Conservation (phyloP, 2,888 invertebrate genomes). For the Melolontha melolontha region DNA sequence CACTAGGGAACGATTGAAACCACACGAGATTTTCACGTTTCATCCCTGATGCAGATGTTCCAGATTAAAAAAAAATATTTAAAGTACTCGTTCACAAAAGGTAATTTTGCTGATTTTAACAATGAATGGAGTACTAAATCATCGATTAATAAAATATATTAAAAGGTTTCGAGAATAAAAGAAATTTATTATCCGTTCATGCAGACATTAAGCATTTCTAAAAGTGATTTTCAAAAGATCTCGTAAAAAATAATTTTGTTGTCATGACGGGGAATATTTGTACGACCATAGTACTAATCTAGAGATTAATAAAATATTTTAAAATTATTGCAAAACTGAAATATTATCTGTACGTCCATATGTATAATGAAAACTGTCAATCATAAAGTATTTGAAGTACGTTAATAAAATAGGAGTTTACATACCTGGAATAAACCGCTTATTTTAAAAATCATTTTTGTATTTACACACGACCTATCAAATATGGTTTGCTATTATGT, state of each 20-base stretch:
- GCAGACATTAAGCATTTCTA: too few relatives aligned
- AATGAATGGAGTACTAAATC: neutral
- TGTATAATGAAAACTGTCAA: slow-evolving; percentile 38
- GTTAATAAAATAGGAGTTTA: slow-evolving; percentile 33
- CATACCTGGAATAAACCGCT: slow-evolving; percentile 43
- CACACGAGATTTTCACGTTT: slow-evolving; percentile 49
- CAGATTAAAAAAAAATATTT: slow-evolving; percentile 48
- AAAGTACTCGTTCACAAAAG: slow-evolving; percentile 27
- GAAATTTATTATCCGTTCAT: too few relatives aligned
- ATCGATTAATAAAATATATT: too few relatives aligned
- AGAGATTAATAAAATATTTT: neutral
- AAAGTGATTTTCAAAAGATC: too few relatives aligned
- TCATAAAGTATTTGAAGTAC: slow-evolving; percentile 28
- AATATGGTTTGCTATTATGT: slow-evolving; percentile 14
- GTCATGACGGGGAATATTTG: too few relatives aligned
- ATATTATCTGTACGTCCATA: slow-evolving; percentile 2
- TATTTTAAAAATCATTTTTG: slow-evolving; percentile 25
- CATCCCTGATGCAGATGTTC: slow-evolving; percentile 48
- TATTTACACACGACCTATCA: slow-evolving; percentile 1
- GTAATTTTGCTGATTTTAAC: slow-evolving; percentile 7
- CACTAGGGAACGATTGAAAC: slow-evolving; percentile 54
- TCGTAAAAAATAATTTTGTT: too few relatives aligned
- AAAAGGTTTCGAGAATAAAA: too few relatives aligned
- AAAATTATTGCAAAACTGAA: slow-evolving; percentile 17
- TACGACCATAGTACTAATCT: too few relatives aligned